These are phyloP conservation scores for Cylas formicarius DNA, from an alignment of 1,140 invertebrate genomes.

Conservation along the genomic window DNA sequence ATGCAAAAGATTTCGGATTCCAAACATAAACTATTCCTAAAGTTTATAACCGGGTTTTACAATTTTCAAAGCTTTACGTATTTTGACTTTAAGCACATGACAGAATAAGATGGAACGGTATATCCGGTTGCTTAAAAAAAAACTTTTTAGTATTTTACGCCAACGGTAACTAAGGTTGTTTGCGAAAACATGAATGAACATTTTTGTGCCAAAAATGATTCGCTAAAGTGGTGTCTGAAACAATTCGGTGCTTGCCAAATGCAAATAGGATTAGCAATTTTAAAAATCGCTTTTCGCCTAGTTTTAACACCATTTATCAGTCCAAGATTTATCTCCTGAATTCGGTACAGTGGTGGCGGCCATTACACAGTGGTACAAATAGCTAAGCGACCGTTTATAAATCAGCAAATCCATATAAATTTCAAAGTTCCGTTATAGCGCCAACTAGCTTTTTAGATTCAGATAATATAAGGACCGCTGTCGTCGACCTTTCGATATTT, in stretches of 20 bases:
- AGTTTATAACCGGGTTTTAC: too few species aligned
- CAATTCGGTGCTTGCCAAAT: slow-evolving; percentile 5
- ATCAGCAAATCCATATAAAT: slow-evolving; percentile 21
- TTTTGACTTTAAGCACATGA: slow-evolving; percentile 13
- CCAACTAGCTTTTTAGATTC: slow-evolving; percentile 23
- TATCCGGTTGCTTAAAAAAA: slow-evolving; percentile 9
- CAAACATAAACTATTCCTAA: too few species aligned
- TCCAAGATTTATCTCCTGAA: slow-evolving; percentile 21
- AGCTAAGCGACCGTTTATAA: slow-evolving; percentile 22
- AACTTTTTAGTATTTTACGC: too few species aligned
- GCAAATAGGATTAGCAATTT: neutral
- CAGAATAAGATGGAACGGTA: slow-evolving; percentile 11
- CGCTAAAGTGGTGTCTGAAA: neutral
- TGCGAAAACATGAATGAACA: neutral
- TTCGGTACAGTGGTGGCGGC: slow-evolving; percentile 22
- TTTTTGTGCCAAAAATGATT: neutral
- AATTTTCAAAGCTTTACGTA: slow-evolving; percentile 10
- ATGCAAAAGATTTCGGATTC: too few species aligned
- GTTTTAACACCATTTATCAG: slow-evolving; percentile 17
- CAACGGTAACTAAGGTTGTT: slow-evolving; percentile 8
- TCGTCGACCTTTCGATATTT: too few species aligned
- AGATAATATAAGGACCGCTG: too few species aligned
- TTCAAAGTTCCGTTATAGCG: slow-evolving; percentile 22
- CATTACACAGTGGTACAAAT: slow-evolving; percentile 24
- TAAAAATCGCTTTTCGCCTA: slow-evolving; percentile 3